Evolutionary conservation across 2,113 vertebrate genomes (phyloP).

Genomic region (Narcine bancroftii): DNA sequence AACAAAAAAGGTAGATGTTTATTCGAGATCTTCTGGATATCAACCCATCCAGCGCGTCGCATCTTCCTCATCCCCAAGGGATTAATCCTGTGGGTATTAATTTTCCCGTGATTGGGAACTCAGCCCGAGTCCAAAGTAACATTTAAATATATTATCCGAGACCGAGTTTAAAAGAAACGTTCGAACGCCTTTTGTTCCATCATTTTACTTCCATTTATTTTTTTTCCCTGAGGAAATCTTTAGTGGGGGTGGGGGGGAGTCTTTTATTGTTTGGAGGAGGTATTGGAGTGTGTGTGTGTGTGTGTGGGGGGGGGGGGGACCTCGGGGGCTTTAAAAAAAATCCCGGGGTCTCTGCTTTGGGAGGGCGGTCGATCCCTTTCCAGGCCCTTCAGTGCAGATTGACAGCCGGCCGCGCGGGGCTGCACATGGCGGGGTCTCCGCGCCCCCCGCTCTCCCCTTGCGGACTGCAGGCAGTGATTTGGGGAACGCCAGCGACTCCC

Average conservation of each 20-base stretch:
- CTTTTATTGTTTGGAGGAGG: not conserved
- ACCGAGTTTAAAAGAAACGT: not conserved
- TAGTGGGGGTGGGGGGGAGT: not conserved
- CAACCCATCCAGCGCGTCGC: constrained; percentile 16
- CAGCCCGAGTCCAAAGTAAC: constrained; percentile 22
- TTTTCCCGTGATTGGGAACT: constrained; percentile 10
- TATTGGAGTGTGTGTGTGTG: too few species aligned
- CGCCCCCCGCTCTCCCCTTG: not conserved
- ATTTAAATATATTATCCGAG: constrained; percentile 8
- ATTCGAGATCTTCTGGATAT: not conserved
- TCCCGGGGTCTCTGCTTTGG: not conserved
- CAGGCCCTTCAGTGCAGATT: not conserved
- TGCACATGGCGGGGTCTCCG: constrained; percentile 19
- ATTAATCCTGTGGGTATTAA: constrained; percentile 34
- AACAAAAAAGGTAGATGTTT: not conserved
- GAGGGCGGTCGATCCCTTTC: not conserved
- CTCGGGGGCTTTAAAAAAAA: too few species aligned
- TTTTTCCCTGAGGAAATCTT: not conserved
- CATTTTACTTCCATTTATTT: constrained; percentile 8
- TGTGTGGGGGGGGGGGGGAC: too few species aligned
- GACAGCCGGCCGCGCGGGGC: not conserved
- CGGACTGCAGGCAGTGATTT: not conserved
- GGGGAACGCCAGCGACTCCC: constrained; percentile 2
- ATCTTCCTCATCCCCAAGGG: constrained; percentile 16
- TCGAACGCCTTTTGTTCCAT: not conserved